Percentiles rank a stretch among this genome's conserved stretches.
phyloP scores from a whole-genome alignment of 2,113 vertebrate genomes.

The Chionomys nivalis region DNA sequence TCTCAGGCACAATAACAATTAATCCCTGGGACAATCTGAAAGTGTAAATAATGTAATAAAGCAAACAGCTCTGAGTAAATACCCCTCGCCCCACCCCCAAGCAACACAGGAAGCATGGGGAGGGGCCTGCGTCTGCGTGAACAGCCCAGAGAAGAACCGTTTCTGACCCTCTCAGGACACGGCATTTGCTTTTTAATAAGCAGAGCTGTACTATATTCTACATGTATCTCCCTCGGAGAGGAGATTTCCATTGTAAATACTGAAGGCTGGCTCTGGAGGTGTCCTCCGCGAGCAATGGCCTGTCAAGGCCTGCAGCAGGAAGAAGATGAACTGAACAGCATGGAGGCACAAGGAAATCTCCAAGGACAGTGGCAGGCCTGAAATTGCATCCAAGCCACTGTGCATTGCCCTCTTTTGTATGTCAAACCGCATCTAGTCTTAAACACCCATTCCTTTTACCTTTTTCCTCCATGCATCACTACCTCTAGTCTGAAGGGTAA shows the following conservation, averaged over 20 bases:
- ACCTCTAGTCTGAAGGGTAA: background rate
- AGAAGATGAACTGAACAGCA: slow-evolving; percentile 65
- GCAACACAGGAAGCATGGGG: background rate
- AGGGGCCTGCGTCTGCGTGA: background rate
- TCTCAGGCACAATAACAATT: slow-evolving; percentile 74
- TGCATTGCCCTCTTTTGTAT: background rate
- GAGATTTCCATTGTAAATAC: slow-evolving; percentile 34
- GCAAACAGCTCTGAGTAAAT: slow-evolving; percentile 58
- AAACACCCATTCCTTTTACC: background rate
- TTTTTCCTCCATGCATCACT: background rate
- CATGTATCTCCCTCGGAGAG: slow-evolving; percentile 58
- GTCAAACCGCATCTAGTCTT: background rate
- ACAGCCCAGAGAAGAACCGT: background rate
- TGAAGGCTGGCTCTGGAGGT: slow-evolving; percentile 65
- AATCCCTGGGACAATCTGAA: slow-evolving; percentile 75
- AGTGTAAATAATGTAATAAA: slow-evolving; percentile 80
- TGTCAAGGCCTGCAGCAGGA: slow-evolving; percentile 30
- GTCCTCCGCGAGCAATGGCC: slow-evolving; percentile 66
- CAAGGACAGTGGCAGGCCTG: slow-evolving; percentile 1
- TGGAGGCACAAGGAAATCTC: slow-evolving; percentile 29
- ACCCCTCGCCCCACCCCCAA: background rate
- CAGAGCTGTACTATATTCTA: slow-evolving; percentile 28
- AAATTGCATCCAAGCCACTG: rapidly evolving
- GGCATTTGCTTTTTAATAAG: slow-evolving; percentile 67
- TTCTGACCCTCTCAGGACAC: background rate